Conservation (phyloP, 2,113 vertebrate species). For the Nicator chloris region DNA sequence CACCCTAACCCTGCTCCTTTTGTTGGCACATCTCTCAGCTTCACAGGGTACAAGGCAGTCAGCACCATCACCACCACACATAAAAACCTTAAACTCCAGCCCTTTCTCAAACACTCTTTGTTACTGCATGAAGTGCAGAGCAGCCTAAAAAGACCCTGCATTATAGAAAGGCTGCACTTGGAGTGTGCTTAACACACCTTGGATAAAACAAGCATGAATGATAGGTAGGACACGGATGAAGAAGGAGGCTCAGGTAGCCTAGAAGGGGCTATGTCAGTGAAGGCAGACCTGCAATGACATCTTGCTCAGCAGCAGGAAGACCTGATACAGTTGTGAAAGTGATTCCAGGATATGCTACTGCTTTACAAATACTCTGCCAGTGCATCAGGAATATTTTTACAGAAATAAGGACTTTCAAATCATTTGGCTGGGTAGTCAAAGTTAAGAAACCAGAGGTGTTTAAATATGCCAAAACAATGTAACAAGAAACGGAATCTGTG, state of each 20-base stretch:
- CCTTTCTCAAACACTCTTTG: not conserved
- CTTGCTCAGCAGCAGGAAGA: not conserved
- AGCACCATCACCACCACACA: not conserved
- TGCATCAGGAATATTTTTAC: not conserved
- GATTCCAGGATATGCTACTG: not conserved
- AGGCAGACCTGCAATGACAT: not conserved
- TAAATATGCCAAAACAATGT: not conserved
- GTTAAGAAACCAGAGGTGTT: not conserved
- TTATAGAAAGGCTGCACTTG: not conserved
- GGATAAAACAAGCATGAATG: not conserved
- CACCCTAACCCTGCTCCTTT: not conserved
- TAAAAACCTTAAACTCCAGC: not conserved
- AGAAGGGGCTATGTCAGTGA: not conserved
- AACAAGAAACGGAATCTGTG: not conserved
- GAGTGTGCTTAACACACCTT: rapidly evolving
- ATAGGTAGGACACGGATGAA: not conserved
- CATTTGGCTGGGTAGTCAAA: not conserved
- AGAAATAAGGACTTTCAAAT: not conserved
- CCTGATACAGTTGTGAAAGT: not conserved
- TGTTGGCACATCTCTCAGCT: not conserved
- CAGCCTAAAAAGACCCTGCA: not conserved
- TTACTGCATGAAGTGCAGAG: not conserved
- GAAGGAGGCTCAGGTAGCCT: not conserved
- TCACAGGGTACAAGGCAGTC: not conserved
- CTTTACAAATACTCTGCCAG: not conserved